These are phyloP conservation scores for Holcopasites calliopsidis DNA, from an alignment of 1,140 invertebrate genomes.

Conservation along the genomic window DNA sequence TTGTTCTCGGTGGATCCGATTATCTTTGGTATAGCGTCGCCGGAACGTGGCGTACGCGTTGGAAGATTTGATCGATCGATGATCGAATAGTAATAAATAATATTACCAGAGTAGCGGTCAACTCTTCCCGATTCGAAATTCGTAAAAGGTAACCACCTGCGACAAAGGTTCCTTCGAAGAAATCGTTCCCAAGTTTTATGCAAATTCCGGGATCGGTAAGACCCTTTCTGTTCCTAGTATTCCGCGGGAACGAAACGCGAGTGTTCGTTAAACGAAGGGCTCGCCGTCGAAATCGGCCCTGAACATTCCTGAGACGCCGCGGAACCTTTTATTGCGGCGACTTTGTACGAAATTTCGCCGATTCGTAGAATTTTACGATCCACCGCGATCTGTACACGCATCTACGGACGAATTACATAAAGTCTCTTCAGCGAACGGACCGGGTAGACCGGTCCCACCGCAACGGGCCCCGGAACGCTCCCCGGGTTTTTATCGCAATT, in stretches of 20 bases:
- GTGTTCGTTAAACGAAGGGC: conserved; percentile 15
- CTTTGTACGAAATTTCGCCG: conserved; percentile 38
- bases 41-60: conserved; percentile 18
- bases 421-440: neutral
- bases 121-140: neutral
- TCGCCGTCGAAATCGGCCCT: neutral
- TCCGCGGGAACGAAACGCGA: neutral
- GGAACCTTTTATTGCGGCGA: conserved; percentile 41
- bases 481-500: conserved; percentile 31
- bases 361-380: conserved; percentile 39
- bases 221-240: conserved; percentile 40
- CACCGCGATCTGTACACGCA: neutral
- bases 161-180: neutral
- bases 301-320: conserved; percentile 10
- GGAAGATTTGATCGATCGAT: neutral
- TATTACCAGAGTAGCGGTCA: neutral
- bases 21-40: conserved; percentile 41
- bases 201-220: conserved; percentile 32
- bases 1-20: conserved; percentile 51
- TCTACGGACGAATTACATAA: conserved; percentile 34
- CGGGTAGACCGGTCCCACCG: neutral
- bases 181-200: conserved; percentile 21
- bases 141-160: neutral
- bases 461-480: neutral
- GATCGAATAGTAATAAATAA: neutral